Evolutionary conservation across 2,888 invertebrate genomes (phyloP), one percentile per base, ranked within the genome.

Genomic region (Camptogramma bilineatum): DNA sequence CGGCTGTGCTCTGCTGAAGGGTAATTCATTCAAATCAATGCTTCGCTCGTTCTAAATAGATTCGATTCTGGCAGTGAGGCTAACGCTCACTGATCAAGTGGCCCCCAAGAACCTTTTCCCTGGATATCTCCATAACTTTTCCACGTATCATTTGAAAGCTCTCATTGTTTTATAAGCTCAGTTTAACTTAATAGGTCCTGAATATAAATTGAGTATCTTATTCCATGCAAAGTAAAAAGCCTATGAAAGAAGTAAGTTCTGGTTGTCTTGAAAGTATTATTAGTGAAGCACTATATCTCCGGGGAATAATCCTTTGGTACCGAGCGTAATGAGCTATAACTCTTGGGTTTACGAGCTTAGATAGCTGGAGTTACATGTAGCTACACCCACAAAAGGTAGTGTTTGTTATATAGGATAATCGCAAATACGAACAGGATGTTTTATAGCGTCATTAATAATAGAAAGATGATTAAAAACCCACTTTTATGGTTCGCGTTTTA

Each of bases 1-100:
- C 86, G 79, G 75, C 84, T 76, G 77, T 77, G 79, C 80, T 75
- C 76, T 78, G 82, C 85, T 85, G 84, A 85, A 87, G 85, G 86
- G 87, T 83, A 86, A 85, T 86, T 86, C 84, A 86, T 88, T 87
- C 84, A 83, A 85, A 88, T 86, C 83, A 79, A 85, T 64, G 65
- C 66, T 63, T 31, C 53, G 63, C 63, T 68, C 68, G 71, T 79
- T 82, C 80, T 76, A 78, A 75, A 76, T 73, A 72, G 66, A 64
- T 72, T 73, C 67, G 72, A 75, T 74, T 70, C 56, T 58, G 58
- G 55, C 52, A 59, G 68, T 66, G 64, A 64, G 62, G 52, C 51
- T 19, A 52, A 55, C 51, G 13, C 51, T 60, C 16, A 39, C 28
- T 57, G 24, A 62, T 55, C 52, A 17, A 31, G 28, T 9, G 52